Evolutionary conservation across 1,140 invertebrate species (phyloP), one percentile per base, ranked within the genome.

Genomic region (Antheraea mylitta): DNA sequence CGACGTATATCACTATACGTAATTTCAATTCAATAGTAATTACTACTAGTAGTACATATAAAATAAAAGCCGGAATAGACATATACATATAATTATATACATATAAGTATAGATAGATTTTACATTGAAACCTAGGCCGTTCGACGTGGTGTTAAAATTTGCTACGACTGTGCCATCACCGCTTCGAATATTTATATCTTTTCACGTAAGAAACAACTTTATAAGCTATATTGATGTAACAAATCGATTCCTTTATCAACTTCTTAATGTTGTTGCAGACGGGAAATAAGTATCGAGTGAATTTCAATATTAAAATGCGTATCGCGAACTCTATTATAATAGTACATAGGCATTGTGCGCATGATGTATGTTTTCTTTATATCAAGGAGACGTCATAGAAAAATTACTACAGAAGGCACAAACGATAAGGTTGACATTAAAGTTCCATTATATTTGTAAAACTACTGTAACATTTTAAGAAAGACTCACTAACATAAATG

Each of bases 291-390:
- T 83, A 82, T 84, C 83, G 79, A 83, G 85, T 83, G 79, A 83
- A 89, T 88, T 89, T 88, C 83, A 79, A 86, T 86, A 86, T 75
- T 77, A 73, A 75, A 79, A 70, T 72, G 74, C 72, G 75, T 80
- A 85, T 80, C 81, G 64, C 67, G 69, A 64, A 78, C 73, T 83
- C 81, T 83, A 86, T 89, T 89, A 65, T 65, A 30, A 30, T 30
- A 19, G 64, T 58, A 86, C 80, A 77, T 73, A 60, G 71, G 79
- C 71, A 86, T 89, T 89, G 87, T 89, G 78, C 71, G 64, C 75
- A 75, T 89, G 87, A 89, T 88, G 83, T 88, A 89, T 89, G 83
- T 78, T 86, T 86, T 85, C 78, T 75, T 80, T 77, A 70, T 19
- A 19, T 64, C 45, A 53, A 6, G 45, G 45, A 53, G 45, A 6